Conservation (phyloP, 2,113 vertebrate species). For the Hippocampus barbouri region DNA sequence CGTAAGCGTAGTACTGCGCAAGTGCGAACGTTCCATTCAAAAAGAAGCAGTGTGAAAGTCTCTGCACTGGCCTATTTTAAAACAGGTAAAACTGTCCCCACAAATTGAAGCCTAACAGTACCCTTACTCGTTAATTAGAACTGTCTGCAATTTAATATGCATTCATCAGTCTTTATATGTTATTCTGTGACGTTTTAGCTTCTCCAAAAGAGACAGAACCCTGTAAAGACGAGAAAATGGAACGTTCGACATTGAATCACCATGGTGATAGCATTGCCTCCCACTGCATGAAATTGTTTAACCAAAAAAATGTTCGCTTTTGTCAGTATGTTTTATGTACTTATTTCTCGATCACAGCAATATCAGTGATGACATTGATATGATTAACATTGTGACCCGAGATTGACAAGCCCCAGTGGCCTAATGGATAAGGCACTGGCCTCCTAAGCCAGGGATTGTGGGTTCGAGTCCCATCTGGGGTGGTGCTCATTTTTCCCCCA, state of each 20-base stretch:
- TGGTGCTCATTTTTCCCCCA: not conserved
- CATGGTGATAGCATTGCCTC: constrained; percentile 27
- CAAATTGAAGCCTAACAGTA: not conserved
- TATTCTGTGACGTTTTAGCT: rapidly evolving
- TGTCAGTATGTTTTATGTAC: not conserved
- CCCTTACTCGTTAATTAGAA: not conserved
- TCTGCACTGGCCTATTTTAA: not conserved
- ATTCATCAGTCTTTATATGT: rapidly evolving
- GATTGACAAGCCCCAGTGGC: constrained; percentile 70
- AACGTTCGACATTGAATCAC: constrained; percentile 17
- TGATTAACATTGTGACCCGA: rapidly evolving
- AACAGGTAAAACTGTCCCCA: not conserved
- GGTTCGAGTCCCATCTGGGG: constrained; percentile 58
- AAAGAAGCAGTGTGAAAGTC: too few species aligned
- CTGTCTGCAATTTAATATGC: rapidly evolving
- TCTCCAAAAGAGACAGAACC: not conserved
- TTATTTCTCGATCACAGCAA: too few species aligned
- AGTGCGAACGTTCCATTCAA: constrained; percentile 20
- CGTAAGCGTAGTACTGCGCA: constrained; percentile 47
- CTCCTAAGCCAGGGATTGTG: constrained; percentile 63
- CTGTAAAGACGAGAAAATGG: constrained; percentile 20
- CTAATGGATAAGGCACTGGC: constrained; percentile 82
- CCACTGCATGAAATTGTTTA: rapidly evolving
- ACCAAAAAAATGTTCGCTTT: not conserved
- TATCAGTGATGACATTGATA: too few species aligned